Conservation (phyloP, 2,888 invertebrate species). For the Folsomia manolachei region DNA sequence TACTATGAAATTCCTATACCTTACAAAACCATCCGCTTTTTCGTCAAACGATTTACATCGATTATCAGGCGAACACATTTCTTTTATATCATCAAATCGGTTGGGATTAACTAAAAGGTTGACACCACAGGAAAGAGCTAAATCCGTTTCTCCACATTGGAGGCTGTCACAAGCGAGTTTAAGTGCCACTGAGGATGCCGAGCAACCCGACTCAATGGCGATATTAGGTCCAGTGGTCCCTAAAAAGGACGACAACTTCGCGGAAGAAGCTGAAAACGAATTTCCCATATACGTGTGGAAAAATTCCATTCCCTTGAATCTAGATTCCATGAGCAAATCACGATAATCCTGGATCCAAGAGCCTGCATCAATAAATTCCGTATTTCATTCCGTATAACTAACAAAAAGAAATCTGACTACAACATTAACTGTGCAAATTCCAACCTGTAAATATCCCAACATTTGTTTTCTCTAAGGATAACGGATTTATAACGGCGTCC, state of each 20-base stretch:
- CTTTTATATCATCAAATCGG: no score
- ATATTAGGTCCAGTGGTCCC: constrained; percentile 6
- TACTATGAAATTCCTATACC: no score
- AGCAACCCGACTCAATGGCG: constrained; percentile 20
- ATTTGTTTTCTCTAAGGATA: no score
- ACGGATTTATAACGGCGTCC: constrained; percentile 68
- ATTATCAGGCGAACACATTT: no score
- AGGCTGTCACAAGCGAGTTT: constrained; percentile 20
- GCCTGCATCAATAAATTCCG: constrained; percentile 56
- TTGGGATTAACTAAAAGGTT: constrained; percentile 22
- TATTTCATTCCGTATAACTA: constrained; percentile 55
- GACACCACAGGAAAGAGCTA: constrained; percentile 24
- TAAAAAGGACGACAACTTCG: not conserved
- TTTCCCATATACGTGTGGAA: constrained; percentile 14
- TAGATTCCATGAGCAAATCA: not conserved
- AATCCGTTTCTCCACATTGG: not conserved
- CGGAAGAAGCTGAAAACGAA: not conserved
- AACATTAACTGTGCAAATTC: no score
- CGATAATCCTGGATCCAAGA: not conserved
- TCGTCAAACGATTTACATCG: constrained; percentile 19
- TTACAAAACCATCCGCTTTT: constrained; percentile 22
- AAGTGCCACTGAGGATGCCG: constrained; percentile 22
- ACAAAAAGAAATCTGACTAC: no score
- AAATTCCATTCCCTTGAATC: no score
- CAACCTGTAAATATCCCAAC: no score